These are phyloP conservation scores for Mylabris sibirica DNA, from an alignment of 2,888 invertebrate species.

Conservation along the genomic window DNA sequence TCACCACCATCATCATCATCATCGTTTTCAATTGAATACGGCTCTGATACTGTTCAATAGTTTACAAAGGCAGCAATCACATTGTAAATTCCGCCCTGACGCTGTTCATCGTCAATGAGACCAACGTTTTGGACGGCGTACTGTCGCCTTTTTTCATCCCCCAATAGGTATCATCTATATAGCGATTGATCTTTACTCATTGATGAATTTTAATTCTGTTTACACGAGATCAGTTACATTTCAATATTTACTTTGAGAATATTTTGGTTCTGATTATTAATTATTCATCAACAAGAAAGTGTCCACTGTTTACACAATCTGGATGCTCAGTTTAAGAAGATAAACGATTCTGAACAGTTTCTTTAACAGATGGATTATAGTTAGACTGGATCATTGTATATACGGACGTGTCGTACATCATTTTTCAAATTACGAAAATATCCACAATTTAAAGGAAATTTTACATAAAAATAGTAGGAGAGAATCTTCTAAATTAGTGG, in stretches of 20 bases:
- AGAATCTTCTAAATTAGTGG: too few relatives aligned
- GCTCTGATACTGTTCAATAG: constrained; percentile 23
- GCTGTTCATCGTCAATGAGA: constrained; percentile 56
- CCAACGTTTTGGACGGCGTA: constrained; percentile 54
- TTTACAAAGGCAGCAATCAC: constrained; percentile 58
- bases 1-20: background rate
- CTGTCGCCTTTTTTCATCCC: constrained; percentile 41
- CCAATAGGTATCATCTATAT: constrained; percentile 23
- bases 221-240: constrained; percentile 15
- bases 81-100: constrained; percentile 61
- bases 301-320: constrained; percentile 27
- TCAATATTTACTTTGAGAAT: too few relatives aligned
- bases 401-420: constrained; percentile 43
- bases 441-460: constrained; percentile 26
- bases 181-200: constrained; percentile 35
- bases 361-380: constrained; percentile 52
- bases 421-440: constrained; percentile 53
- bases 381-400: constrained; percentile 44
- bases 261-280: background rate
- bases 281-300: constrained; percentile 13
- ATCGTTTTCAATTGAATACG: constrained; percentile 9
- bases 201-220: constrained; percentile 43
- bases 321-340: constrained; percentile 41
- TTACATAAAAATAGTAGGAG: background rate
- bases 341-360: constrained; percentile 34